Evolutionary conservation across 2,888 invertebrate species (phyloP).

Genomic region (Lacanobia oleracea): DNA sequence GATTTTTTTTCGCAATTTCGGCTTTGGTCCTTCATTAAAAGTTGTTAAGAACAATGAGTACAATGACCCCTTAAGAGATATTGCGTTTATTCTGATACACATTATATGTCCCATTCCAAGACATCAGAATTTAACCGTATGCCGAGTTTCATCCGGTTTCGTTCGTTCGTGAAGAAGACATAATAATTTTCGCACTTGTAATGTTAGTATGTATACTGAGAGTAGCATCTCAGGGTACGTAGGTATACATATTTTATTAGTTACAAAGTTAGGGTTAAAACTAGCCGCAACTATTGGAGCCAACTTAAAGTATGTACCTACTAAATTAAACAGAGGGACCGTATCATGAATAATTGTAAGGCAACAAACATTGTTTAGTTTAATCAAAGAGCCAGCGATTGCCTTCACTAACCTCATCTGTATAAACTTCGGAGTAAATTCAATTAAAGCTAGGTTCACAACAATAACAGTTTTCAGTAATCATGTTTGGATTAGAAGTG

Average conservation of each 20-base stretch:
- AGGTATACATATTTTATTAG: constrained; percentile 47
- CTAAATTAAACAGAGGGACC: constrained; percentile 71
- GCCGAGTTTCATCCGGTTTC: no score
- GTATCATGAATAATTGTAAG: constrained; percentile 82
- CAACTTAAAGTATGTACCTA: constrained; percentile 66
- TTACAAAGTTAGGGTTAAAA: constrained; percentile 40
- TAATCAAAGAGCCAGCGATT: constrained; percentile 86
- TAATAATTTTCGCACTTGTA: no score
- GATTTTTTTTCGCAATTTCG: no score
- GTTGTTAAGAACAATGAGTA: no score
- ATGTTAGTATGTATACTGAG: neutral
- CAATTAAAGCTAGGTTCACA: constrained; percentile 86
- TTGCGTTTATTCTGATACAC: no score
- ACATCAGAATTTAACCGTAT: no score
- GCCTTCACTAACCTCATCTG: constrained; percentile 84
- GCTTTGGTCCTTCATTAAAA: no score
- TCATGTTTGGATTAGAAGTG: constrained; percentile 83
- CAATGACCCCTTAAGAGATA: no score
- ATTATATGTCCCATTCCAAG: no score
- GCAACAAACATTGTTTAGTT: constrained; percentile 86
- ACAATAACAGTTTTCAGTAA: constrained; percentile 87
- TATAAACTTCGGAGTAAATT: constrained; percentile 87
- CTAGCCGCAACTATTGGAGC: constrained; percentile 46
- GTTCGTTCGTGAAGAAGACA: no score
- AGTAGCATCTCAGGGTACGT: neutral